phyloP scores from a whole-genome alignment of 2,888 invertebrate genomes.

The Eudemis profundana region DNA sequence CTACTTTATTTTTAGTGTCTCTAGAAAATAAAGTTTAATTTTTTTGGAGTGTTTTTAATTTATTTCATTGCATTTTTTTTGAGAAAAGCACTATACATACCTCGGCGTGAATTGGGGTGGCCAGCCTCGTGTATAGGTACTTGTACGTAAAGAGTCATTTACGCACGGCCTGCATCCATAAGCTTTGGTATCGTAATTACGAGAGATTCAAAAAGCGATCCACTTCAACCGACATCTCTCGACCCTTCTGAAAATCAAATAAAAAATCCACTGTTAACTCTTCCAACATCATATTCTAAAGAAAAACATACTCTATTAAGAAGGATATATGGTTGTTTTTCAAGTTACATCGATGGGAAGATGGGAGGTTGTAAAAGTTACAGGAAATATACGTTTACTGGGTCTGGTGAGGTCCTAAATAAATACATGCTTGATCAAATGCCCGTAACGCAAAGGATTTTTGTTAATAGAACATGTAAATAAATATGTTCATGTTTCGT shows the following conservation, averaged over 20 bases:
- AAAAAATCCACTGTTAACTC: constrained; percentile 18
- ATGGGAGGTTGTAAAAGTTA: constrained; percentile 15
- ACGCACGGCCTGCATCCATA: background rate
- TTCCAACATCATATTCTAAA: background rate
- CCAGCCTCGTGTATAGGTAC: too few relatives aligned
- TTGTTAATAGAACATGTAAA: constrained; percentile 26
- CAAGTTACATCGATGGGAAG: background rate
- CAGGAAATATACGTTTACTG: constrained; percentile 2
- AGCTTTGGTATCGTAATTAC: constrained; percentile 32
- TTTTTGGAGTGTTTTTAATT: too few relatives aligned
- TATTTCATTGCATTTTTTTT: too few relatives aligned
- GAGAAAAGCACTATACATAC: too few relatives aligned
- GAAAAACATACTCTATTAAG: background rate
- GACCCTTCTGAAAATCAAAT: constrained; percentile 40
- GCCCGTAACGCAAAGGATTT: constrained; percentile 13
- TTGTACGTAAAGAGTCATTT: too few relatives aligned
- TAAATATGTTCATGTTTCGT: constrained; percentile 27
- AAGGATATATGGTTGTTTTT: background rate
- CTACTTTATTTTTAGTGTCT: too few relatives aligned
- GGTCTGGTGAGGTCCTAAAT: constrained; percentile 19
- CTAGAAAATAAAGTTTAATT: too few relatives aligned
- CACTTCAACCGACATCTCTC: constrained; percentile 39
- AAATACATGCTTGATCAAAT: constrained; percentile 41
- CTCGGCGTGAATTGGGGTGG: too few relatives aligned
- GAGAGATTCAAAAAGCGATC: constrained; percentile 32